Conservation (phyloP, 2,888 invertebrate genomes). For the Zeuzera pyrina region DNA sequence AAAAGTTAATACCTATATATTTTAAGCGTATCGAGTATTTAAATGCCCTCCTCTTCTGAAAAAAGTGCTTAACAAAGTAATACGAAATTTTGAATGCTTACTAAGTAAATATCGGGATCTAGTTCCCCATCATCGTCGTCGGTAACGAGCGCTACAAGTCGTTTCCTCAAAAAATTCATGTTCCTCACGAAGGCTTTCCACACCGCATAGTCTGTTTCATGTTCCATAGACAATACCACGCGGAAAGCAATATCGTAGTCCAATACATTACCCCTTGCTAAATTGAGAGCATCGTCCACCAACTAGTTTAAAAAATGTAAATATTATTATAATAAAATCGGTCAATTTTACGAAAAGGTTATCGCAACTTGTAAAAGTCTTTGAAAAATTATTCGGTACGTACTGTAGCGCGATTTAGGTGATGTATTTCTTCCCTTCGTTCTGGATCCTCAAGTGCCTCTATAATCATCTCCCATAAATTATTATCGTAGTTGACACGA, state of each 20-base stretch:
- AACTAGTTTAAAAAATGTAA: constrained; percentile 68
- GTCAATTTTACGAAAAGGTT: neutral
- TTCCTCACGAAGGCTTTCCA: constrained; percentile 74
- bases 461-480: constrained; percentile 77
- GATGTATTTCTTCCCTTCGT: constrained; percentile 71
- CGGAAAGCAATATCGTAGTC: constrained; percentile 77
- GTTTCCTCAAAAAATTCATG: constrained; percentile 52
- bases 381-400: constrained; percentile 15
- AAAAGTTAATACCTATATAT: too few species aligned
- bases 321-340: neutral
- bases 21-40: too few species aligned
- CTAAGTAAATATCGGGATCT: constrained; percentile 53
- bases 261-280: constrained; percentile 77
- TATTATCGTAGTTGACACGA: constrained; percentile 78
- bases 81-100: too few species aligned
- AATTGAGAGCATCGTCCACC: constrained; percentile 81
- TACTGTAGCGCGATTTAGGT: constrained; percentile 78
- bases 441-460: constrained; percentile 69
- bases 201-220: constrained; percentile 82
- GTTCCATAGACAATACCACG: constrained; percentile 78
- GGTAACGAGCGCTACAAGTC: constrained; percentile 29
- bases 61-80: too few species aligned
- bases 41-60: too few species aligned
- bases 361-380: neutral
- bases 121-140: constrained; percentile 43